Evolutionary conservation across 2,888 invertebrate species (phyloP).

Genomic region (Brachyopa scutellaris): DNA sequence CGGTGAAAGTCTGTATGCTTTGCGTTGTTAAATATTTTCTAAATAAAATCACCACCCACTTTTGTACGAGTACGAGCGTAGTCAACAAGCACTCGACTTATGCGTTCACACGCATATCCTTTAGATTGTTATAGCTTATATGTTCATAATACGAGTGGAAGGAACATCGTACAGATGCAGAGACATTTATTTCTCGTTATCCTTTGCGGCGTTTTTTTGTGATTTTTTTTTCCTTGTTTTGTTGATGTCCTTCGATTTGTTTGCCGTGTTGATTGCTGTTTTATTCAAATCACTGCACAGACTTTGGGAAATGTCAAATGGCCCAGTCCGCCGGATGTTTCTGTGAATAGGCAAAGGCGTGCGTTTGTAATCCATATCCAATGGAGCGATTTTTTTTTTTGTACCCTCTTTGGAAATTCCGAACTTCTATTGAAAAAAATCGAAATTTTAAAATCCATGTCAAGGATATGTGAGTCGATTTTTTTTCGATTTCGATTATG

Average conservation of each 20-base stretch:
- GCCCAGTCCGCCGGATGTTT: conserved; percentile 4
- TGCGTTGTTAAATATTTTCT: conserved; percentile 45
- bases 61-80: neutral
- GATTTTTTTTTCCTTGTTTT: neutral
- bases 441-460: conserved; percentile 28
- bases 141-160: neutral
- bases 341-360: neutral
- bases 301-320: conserved; percentile 27
- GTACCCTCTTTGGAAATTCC: too few species aligned
- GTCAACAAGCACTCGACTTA: conserved; percentile 34
- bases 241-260: conserved; percentile 24
- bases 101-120: neutral
- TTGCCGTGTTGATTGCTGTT: conserved; percentile 50
- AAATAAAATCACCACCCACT: conserved; percentile 18
- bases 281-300: conserved; percentile 54
- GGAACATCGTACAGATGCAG: conserved; percentile 2
- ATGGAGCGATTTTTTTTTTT: conserved; percentile 20
- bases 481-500: conserved; percentile 20
- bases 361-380: conserved; percentile 42
- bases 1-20: conserved; percentile 29
- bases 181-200: conserved; percentile 35
- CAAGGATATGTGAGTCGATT: conserved; percentile 47
- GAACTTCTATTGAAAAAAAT: neutral
- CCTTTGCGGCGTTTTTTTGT: conserved; percentile 15
- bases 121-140: conserved; percentile 20